Percentiles rank a stretch among this genome's conserved stretches.
These are phyloP conservation scores for Stenurella melanura DNA, from an alignment of 2,888 invertebrate genomes.

Conservation along the genomic window DNA sequence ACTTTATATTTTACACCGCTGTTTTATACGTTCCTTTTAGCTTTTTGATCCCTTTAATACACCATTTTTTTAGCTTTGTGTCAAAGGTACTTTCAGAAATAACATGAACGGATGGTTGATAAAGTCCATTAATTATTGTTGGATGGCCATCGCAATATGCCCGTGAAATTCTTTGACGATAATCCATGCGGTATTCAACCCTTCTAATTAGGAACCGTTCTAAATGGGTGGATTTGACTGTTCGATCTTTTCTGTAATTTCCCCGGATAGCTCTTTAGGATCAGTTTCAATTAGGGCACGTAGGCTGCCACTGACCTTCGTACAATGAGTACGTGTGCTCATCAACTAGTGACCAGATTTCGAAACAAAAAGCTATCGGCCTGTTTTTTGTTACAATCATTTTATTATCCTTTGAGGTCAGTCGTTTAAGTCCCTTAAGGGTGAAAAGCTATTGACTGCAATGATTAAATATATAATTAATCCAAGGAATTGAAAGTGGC, in stretches of 20 bases:
- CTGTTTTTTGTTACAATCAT: not conserved
- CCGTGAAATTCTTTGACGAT: constrained; percentile 7
- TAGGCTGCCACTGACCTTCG: not conserved
- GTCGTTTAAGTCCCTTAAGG: not conserved
- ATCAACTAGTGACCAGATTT: not conserved
- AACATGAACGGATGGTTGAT: not conserved
- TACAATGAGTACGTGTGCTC: not conserved
- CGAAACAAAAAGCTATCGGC: not conserved
- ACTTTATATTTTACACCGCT: not conserved
- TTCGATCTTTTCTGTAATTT: not conserved
- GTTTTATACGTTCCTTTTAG: no score
- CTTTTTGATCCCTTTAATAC: not conserved
- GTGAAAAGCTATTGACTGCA: not conserved
- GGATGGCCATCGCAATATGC: not conserved
- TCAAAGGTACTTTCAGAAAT: not conserved
- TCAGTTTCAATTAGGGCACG: constrained; percentile 6
- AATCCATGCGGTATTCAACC: not conserved
- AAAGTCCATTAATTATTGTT: not conserved
- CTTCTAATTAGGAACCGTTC: not conserved
- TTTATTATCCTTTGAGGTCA: not conserved
- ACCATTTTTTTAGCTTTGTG: not conserved
- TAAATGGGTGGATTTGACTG: not conserved
- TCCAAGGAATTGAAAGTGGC: no score
- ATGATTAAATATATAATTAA: no score
- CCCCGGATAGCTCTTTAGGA: not conserved